Base-by-base conservation (phyloP, 2,888 invertebrate genomes). In the Lithosia quadra region DNA sequence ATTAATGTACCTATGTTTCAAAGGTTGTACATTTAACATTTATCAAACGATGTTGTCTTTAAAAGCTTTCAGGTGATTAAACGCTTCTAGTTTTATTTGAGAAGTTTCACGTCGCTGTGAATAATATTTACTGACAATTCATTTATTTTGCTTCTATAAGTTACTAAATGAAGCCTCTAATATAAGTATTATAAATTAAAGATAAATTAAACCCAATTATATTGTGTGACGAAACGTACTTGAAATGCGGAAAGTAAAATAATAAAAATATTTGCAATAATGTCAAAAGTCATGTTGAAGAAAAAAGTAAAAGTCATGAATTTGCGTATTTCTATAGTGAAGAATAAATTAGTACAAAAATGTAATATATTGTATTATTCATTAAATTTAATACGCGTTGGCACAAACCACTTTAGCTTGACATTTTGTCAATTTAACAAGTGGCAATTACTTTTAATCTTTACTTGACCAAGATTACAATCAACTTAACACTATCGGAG, bases 371-470 rank as follows among this genome's bases (percentile, higher is more conserved):
- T 49, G n/a, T 8, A n/a, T n/a, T n/a, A 49, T 49, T 49, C n/a
- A 9, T 0, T 49, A 18, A 55, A 15, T 18, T 63, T 22, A 34
- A 3, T 34, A 21, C 28, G 15, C 18, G 15, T 39, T 28, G 39
- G n/a, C 13, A 57, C 57, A n/a, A 64, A 39, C 28, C 7, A 33
- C 15, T 57, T 57, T 22, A 58, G 15, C 13, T 15, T 10, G 34
- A 65, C 34, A 49, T 53, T 65, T 49, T 7, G 22, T 34, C 34
- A 13, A 59, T 9, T 13, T 59, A 59, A 65, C 43, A 65, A 49
- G 22, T 49, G 21, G 21, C 56, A 39, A 39, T 56, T n/a, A 67
- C 39, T 56, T 11, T 13, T 18, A 63, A 68, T 58, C 58, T 49
- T 36, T 34, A 28, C 22, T 34, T 39, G 1, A 24, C 21, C 57